These are phyloP conservation scores for Artibeus jamaicensis DNA, from an alignment of 2,797 vertebrate genomes.

Conservation along the genomic window DNA sequence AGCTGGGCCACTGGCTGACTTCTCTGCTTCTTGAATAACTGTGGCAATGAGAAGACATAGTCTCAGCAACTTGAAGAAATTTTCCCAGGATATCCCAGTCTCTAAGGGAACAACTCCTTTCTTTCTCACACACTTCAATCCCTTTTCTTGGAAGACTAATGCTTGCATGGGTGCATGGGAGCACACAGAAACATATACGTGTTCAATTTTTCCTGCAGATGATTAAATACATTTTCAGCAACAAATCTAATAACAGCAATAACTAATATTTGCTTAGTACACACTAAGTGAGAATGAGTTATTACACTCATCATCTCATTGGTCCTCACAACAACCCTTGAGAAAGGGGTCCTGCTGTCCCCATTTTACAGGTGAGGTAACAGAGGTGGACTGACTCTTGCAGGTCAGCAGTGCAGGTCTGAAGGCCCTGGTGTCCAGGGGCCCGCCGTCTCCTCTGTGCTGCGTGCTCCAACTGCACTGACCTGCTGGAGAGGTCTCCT, in stretches of 20 bases:
- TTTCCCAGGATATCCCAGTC: conserved; percentile 67
- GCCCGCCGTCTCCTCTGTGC: accelerated
- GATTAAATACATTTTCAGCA: not conserved
- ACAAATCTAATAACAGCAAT: not conserved
- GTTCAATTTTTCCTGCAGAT: not conserved
- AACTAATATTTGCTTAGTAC: not conserved
- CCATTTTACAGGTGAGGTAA: not conserved
- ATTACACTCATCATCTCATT: not conserved
- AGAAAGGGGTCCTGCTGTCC: not conserved
- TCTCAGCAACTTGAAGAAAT: conserved; percentile 64
- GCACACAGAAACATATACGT: not conserved
- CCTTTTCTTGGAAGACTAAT: conserved; percentile 49
- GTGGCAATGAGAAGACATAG: conserved; percentile 38
- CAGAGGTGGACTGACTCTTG: not conserved
- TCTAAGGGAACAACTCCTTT: conserved; percentile 48
- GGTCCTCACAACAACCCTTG: not conserved
- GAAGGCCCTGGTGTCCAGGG: not conserved
- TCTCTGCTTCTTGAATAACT: conserved; percentile 45
- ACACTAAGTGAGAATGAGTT: not conserved
- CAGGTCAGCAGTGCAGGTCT: accelerated
- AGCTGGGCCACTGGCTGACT: conserved; percentile 61
- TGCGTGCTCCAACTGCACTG: accelerated
- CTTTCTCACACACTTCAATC: conserved; percentile 63
- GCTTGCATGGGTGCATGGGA: not conserved
- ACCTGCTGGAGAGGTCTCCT: not conserved